A percentile compares a stretch with the other conserved stretches of the same genome.
Conservation (phyloP, 2,797 vertebrate genomes). For the Pantherophis alleghaniensis region DNA sequence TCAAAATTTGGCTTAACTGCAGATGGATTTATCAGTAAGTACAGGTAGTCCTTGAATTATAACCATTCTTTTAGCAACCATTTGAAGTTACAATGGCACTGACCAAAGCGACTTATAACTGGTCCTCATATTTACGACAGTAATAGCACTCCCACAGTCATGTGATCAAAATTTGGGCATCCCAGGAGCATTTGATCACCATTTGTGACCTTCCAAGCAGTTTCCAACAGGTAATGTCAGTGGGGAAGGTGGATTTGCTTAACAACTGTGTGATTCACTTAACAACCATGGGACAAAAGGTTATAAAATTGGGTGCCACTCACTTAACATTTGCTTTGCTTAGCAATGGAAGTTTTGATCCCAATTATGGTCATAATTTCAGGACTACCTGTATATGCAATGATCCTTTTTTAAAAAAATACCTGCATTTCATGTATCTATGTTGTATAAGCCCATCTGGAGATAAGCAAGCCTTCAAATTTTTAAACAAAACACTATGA, state of each 20-base stretch:
- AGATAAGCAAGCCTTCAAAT: not conserved
- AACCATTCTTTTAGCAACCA: not conserved
- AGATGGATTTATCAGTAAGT: not conserved
- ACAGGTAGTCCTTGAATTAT: not conserved
- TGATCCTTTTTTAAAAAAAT: not conserved
- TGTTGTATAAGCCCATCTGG: not conserved
- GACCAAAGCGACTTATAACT: not conserved
- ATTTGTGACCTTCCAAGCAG: not conserved
- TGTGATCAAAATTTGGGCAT: not conserved
- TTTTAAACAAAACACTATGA: not conserved
- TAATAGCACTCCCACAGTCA: not conserved
- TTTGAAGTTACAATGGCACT: not conserved
- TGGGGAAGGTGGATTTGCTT: not conserved
- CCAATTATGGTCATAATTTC: not conserved
- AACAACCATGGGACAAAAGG: not conserved
- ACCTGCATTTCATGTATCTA: not conserved
- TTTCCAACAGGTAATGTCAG: not conserved
- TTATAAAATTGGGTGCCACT: not conserved
- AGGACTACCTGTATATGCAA: not conserved
- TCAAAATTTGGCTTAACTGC: not conserved
- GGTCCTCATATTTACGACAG: accelerated
- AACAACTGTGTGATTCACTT: not conserved
- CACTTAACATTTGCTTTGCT: not conserved
- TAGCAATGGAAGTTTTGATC: not conserved
- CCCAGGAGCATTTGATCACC: not conserved